A percentile compares a stretch with the other conserved stretches of the same genome.
phyloP scores from a whole-genome alignment of 2,113 vertebrate species.

The Prionailurus viverrinus region DNA sequence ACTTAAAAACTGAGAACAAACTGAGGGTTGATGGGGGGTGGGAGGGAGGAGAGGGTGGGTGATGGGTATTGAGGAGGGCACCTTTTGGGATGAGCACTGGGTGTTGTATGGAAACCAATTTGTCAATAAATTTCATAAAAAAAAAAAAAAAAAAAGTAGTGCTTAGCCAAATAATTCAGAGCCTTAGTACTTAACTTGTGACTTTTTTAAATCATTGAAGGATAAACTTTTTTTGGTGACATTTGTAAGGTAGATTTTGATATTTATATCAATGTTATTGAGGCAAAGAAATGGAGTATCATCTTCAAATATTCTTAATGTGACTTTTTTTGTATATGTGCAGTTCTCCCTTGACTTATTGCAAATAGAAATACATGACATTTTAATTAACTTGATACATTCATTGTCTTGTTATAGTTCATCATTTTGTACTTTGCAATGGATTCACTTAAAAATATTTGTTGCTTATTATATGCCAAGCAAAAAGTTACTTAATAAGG shows the following conservation, averaged over 20 bases:
- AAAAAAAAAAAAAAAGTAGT: too few species aligned
- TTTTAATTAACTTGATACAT: constrained; percentile 6
- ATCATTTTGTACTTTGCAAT: background rate
- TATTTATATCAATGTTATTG: background rate
- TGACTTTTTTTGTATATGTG: background rate
- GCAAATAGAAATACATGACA: background rate
- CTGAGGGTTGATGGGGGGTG: too few species aligned
- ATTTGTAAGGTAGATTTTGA: background rate
- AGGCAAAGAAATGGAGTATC: background rate
- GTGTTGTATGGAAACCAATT: too few species aligned
- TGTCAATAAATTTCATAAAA: too few species aligned
- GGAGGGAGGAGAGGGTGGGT: too few species aligned
- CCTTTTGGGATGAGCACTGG: too few species aligned
- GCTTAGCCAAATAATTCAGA: background rate
- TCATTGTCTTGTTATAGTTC: background rate
- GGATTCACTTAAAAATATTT: background rate
- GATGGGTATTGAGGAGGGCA: too few species aligned
- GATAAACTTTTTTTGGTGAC: background rate
- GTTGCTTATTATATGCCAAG: background rate
- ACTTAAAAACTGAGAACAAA: too few species aligned
- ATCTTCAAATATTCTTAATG: background rate
- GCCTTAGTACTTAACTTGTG: background rate
- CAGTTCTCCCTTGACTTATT: background rate
- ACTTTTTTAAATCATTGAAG: background rate
- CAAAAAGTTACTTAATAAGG: background rate